phyloP scores from a whole-genome alignment of 2,113 vertebrate species.

The Colius striatus region DNA sequence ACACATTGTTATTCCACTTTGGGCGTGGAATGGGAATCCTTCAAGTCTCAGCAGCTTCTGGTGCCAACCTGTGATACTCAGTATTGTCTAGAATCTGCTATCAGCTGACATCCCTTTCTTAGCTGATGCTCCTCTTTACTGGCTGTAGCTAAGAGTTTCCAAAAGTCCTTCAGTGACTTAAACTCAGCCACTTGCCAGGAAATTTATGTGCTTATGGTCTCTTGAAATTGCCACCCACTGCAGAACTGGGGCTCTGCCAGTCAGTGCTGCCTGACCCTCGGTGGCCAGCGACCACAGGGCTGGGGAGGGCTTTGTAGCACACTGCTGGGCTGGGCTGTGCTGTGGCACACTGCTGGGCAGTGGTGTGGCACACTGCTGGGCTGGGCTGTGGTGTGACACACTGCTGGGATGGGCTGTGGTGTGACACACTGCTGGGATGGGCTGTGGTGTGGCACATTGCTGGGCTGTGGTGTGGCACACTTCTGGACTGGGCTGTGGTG shows the following conservation, averaged over 20 bases:
- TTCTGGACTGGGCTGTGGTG: too few relatives aligned
- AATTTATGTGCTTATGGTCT: not conserved
- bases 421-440: too few relatives aligned
- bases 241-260: not conserved
- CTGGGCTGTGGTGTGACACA: too few relatives aligned
- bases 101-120: not conserved
- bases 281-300: accelerated
- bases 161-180: not conserved
- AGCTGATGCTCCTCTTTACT: not conserved
- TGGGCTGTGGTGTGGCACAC: too few relatives aligned
- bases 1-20: not conserved
- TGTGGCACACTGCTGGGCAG: accelerated
- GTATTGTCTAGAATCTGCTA: not conserved
- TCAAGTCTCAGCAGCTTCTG: not conserved
- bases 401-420: too few relatives aligned
- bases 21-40: not conserved
- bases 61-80: not conserved
- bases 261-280: not conserved
- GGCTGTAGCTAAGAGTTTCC: not conserved
- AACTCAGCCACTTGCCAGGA: not conserved
- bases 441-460: too few relatives aligned
- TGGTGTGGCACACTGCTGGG: too few relatives aligned
- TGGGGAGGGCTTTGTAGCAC: accelerated
- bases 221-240: not conserved
- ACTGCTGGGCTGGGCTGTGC: not conserved